Conservation (phyloP, 1,140 invertebrate species). For the Psilanteris sp. region DNA sequence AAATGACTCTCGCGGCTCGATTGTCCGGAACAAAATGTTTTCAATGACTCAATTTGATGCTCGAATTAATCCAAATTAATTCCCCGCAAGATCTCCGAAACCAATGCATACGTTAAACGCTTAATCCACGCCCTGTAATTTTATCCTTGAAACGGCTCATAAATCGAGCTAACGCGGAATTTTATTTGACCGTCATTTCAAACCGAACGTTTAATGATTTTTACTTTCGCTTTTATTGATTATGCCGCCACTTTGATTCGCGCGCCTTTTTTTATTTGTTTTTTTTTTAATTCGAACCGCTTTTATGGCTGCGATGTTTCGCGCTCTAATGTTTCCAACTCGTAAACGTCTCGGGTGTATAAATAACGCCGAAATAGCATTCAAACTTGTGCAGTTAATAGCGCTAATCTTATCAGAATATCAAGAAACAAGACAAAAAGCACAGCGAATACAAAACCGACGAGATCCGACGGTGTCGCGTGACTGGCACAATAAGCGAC, state of each 20-base stretch:
- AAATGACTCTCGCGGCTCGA: no score
- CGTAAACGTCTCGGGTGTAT: conserved; percentile 3
- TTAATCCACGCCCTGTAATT: no score
- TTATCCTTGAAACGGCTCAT: no score
- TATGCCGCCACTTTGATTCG: no score
- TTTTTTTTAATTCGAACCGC: neutral
- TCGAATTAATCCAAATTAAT: no score
- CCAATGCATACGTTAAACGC: no score
- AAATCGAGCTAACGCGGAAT: no score
- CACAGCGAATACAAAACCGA: conserved; percentile 28
- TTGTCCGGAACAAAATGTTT: neutral
- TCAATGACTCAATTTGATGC: neutral
- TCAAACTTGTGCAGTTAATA: conserved; percentile 35
- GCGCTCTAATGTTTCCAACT: neutral
- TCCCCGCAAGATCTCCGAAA: no score
- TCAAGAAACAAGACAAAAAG: conserved; percentile 40
- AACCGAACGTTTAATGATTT: no score
- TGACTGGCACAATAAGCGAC: conserved; percentile 62
- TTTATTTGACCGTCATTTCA: no score
- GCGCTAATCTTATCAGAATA: conserved; percentile 38
- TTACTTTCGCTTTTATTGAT: no score
- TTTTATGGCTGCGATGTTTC: conserved; percentile 12
- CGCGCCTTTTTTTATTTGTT: no score
- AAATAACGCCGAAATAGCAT: conserved; percentile 22
- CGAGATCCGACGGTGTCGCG: conserved; percentile 46